Evolutionary conservation across 2,113 vertebrate species (phyloP).

Genomic region (Thamnaconus septentrionalis): DNA sequence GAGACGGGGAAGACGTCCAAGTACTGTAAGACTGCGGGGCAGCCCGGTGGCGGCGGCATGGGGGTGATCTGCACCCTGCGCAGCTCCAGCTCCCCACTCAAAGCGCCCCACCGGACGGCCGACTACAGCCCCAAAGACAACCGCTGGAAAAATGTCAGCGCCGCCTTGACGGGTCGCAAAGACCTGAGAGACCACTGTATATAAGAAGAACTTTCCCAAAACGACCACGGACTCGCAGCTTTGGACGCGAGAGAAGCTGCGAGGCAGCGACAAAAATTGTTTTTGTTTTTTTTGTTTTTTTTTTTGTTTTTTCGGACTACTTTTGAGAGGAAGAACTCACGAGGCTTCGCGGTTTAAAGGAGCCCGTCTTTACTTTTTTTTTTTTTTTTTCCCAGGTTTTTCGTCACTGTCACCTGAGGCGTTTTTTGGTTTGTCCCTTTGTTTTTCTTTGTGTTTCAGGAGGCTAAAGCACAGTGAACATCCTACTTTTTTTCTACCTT

Average conservation of each 20-base stretch:
- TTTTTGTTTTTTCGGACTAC: constrained; percentile 54
- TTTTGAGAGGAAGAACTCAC: constrained; percentile 38
- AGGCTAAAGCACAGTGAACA: constrained; percentile 53
- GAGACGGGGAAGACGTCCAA: constrained; percentile 86
- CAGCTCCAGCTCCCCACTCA: constrained; percentile 77
- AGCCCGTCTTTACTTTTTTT: constrained; percentile 64
- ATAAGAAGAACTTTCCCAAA: constrained; percentile 33
- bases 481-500: constrained; percentile 40
- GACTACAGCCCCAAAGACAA: constrained; percentile 90
- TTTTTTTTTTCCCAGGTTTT: constrained; percentile 33
- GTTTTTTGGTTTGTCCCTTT: constrained; percentile 6
- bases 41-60: constrained; percentile 71
- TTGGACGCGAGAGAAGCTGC: constrained; percentile 47
- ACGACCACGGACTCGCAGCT: constrained; percentile 34
- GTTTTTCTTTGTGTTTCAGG: constrained; percentile 17
- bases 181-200: constrained; percentile 81
- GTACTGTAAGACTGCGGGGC: constrained; percentile 81
- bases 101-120: constrained; percentile 83
- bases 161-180: constrained; percentile 68
- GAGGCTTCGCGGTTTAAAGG: constrained; percentile 59
- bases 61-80: constrained; percentile 78
- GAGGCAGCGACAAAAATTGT: constrained; percentile 21
- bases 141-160: constrained; percentile 84
- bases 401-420: constrained; percentile 56
- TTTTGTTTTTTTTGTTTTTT: too few relatives aligned